Conservation (phyloP, 2,797 vertebrate species). For the Gorsachius magnificus region DNA sequence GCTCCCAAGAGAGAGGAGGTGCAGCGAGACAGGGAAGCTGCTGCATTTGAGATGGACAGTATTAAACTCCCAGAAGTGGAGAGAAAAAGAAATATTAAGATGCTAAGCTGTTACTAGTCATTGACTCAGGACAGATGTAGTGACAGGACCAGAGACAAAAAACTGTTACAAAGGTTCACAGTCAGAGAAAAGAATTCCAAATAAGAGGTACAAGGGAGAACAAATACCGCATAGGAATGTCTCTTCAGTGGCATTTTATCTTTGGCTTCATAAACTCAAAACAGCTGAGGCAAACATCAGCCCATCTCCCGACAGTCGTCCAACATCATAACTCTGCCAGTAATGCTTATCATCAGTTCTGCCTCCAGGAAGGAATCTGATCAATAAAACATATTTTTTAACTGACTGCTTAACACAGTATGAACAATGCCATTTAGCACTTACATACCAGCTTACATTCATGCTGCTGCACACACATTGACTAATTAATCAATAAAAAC, state of each 20-base stretch:
- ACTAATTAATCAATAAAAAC: slow-evolving; percentile 40
- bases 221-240: background rate
- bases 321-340: background rate
- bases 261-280: background rate
- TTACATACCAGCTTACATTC: background rate
- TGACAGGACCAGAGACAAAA: background rate
- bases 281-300: background rate
- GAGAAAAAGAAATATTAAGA: background rate
- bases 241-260: background rate
- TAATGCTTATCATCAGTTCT: background rate
- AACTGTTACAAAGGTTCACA: background rate
- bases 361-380: background rate
- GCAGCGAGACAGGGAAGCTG: background rate
- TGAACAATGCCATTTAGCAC: slow-evolving; percentile 17
- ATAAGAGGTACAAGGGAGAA: background rate
- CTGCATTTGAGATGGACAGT: background rate
- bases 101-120: background rate
- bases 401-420: slow-evolving; percentile 23
- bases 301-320: background rate
- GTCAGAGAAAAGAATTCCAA: background rate
- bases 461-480: background rate
- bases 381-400: slow-evolving; percentile 57
- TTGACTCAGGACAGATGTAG: background rate
- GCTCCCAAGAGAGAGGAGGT: background rate
- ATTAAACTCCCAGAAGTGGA: background rate